These are phyloP conservation scores for Piscicola geometra DNA, from an alignment of 2,888 invertebrate species.

Conservation along the genomic window DNA sequence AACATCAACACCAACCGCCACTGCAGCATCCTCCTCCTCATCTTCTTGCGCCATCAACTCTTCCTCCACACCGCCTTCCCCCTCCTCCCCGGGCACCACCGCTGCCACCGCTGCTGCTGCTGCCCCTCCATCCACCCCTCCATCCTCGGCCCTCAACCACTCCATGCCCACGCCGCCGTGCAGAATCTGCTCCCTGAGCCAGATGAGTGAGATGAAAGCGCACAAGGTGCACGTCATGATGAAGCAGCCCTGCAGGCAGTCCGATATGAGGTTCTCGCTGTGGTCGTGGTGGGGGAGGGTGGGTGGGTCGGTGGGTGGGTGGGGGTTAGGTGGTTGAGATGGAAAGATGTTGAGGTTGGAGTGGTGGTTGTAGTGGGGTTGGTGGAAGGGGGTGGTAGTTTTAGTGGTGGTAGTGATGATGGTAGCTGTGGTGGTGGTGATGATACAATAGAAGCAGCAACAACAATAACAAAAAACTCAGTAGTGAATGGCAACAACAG, in stretches of 20 bases:
- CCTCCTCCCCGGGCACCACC: background rate
- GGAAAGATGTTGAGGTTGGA: background rate
- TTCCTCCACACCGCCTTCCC: background rate
- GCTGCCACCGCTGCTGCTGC: background rate
- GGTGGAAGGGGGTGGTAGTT: background rate
- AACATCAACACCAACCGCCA: too few relatives aligned
- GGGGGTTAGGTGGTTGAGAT: background rate
- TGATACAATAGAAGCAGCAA: too few relatives aligned
- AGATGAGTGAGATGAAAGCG: conserved; percentile 91
- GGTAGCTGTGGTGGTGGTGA: too few relatives aligned
- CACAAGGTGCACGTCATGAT: conserved; percentile 92
- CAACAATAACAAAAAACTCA: too few relatives aligned
- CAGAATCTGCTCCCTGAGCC: conserved; percentile 94
- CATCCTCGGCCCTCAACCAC: conserved; percentile 62
- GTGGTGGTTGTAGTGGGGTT: background rate
- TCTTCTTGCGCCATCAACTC: background rate
- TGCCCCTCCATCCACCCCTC: conserved; percentile 39
- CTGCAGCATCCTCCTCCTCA: conserved; percentile 9
- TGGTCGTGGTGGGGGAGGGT: conserved; percentile 12
- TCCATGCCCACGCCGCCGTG: conserved; percentile 89
- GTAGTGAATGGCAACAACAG: too few relatives aligned
- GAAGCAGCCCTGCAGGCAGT: conserved; percentile 91
- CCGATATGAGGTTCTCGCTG: conserved; percentile 79
- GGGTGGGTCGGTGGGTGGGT: background rate
- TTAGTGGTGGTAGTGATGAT: too few relatives aligned